A percentile compares a stretch with the other conserved stretches of the same genome.
These are phyloP conservation scores for Sanderia malayensis DNA, from an alignment of 30 jellyfish, hydroid and myxozoan species.

Conservation along the genomic window DNA sequence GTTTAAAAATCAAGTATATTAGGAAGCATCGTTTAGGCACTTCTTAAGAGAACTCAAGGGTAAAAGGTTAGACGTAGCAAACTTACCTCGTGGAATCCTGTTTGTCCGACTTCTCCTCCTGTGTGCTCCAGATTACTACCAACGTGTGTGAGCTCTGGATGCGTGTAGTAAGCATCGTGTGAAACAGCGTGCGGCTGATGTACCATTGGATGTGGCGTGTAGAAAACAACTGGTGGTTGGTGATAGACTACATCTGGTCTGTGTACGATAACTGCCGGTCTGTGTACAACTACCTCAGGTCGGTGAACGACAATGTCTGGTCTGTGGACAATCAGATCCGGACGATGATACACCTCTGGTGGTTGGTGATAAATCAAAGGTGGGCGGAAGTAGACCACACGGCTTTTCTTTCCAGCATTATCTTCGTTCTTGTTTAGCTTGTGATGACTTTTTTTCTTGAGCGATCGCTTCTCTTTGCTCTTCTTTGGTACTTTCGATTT, in stretches of 20 bases:
- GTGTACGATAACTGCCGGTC: constrained; percentile 95
- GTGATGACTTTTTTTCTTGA: constrained; percentile 36
- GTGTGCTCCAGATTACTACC: constrained; percentile 81
- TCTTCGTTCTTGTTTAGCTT: constrained; percentile 29
- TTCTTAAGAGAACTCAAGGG: no score
- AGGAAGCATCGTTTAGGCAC: no score
- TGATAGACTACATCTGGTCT: constrained; percentile 96
- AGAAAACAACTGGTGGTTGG: constrained; percentile 98
- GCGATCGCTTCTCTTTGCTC: constrained; percentile 32
- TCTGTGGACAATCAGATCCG: constrained; percentile 93
- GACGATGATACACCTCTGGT: constrained; percentile 91
- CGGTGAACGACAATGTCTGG: constrained; percentile 97
- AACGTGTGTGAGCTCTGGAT: constrained; percentile 80
- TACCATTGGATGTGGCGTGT: constrained; percentile 93
- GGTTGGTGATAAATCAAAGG: constrained; percentile 95
- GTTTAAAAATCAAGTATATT: no score
- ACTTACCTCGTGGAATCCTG: constrained; percentile 56
- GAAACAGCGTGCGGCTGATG: constrained; percentile 87
- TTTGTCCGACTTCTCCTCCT: constrained; percentile 68
- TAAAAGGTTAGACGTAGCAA: no score
- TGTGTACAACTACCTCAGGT: constrained; percentile 91
- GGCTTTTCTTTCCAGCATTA: constrained; percentile 75
- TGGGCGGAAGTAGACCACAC: constrained; percentile 93
- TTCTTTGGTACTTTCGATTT: constrained; percentile 47
- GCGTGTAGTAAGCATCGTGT: constrained; percentile 78